These are phyloP conservation scores for Athetis lepigone DNA, from an alignment of 2,888 invertebrate genomes.

Conservation along the genomic window DNA sequence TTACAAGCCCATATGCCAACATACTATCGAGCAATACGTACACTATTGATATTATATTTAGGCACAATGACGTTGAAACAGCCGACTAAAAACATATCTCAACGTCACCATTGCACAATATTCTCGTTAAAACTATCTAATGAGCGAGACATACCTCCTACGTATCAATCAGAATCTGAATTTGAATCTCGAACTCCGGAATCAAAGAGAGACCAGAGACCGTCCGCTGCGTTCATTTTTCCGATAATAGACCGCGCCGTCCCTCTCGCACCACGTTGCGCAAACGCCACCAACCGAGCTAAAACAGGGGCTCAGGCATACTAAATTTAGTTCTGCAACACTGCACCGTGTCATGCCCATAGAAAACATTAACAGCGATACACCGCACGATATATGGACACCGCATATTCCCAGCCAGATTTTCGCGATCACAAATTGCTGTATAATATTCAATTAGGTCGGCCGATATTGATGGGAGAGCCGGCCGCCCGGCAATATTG, in stretches of 20 bases:
- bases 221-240: constrained; percentile 77
- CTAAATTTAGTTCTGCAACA: constrained; percentile 87
- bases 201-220: constrained; percentile 55
- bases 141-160: constrained; percentile 42
- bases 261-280: constrained; percentile 83
- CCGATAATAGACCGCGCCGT: constrained; percentile 87
- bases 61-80: constrained; percentile 20
- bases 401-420: constrained; percentile 89
- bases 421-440: constrained; percentile 89
- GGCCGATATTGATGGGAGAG: constrained; percentile 83
- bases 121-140: constrained; percentile 26
- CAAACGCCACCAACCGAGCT: constrained; percentile 82
- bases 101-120: constrained; percentile 20
- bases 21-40: background rate
- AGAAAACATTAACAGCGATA: constrained; percentile 85
- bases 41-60: constrained; percentile 4
- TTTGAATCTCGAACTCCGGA: constrained; percentile 57
- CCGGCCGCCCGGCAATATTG: constrained; percentile 84
- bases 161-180: constrained; percentile 57
- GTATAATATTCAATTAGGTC: constrained; percentile 90
- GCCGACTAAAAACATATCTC: constrained; percentile 29
- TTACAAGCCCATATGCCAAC: constrained; percentile 18
- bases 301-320: constrained; percentile 82
- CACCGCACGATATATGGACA: constrained; percentile 83
- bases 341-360: constrained; percentile 80